Percentiles rank a stretch among this genome's conserved stretches.
These are phyloP conservation scores for Babylonia areolata DNA, from an alignment of 1,140 invertebrate genomes.

Conservation along the genomic window DNA sequence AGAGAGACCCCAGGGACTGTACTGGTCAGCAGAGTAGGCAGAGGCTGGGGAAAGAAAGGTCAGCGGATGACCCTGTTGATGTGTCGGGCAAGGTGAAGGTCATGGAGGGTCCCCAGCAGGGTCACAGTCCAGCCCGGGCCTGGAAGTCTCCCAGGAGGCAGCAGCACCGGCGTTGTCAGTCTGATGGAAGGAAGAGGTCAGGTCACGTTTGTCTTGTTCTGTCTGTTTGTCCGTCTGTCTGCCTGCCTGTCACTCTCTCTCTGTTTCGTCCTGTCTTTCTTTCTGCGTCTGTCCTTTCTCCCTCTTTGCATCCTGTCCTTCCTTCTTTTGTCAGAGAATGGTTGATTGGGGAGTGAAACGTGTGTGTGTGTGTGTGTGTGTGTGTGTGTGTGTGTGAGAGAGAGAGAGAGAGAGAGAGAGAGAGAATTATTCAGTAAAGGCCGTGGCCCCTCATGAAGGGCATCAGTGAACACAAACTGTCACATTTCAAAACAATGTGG, in stretches of 20 bases:
- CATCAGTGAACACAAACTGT: too few relatives aligned
- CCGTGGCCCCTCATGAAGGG: too few relatives aligned
- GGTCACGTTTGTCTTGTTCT: neutral
- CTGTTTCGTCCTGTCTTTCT: neutral
- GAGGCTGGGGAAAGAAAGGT: neutral
- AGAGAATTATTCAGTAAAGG: too few relatives aligned
- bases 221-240: slow-evolving; percentile 16
- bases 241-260: neutral
- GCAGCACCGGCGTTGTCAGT: too few relatives aligned
- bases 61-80: neutral
- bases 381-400: neutral
- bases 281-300: neutral
- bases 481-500: too few relatives aligned
- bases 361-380: neutral
- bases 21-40: neutral
- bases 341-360: too few relatives aligned
- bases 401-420: too few relatives aligned
- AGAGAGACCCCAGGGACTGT: neutral
- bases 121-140: too few relatives aligned
- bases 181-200: neutral
- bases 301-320: neutral
- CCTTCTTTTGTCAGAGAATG: too few relatives aligned
- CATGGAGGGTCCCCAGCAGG: too few relatives aligned
- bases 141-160: too few relatives aligned
- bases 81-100: neutral